Evolutionary conservation across 2,888 invertebrate species (phyloP), one percentile per base, ranked within the genome.

Genomic region (Apotomis capreana): DNA sequence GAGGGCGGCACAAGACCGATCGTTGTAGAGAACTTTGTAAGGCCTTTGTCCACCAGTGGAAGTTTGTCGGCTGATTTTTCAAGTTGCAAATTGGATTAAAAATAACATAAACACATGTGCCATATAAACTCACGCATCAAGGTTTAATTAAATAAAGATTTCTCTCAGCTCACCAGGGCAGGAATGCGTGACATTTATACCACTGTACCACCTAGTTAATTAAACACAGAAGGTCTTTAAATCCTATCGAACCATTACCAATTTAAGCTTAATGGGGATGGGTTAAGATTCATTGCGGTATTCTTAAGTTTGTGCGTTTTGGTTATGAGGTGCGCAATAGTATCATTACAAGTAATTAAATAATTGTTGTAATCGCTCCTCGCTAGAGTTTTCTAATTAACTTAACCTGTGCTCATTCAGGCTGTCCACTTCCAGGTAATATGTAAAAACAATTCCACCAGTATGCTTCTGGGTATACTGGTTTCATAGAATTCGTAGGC

Each of bases 141-240:
- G 44, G 40, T 60, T 60, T 60, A 60, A 60, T 60, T 60, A 60
- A 44, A 44, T 44, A 60, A 46, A 60, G 40, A 60, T 60, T 44
- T 26, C 57, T 57, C 46, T 5, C 61, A 26, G 26, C 49, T 12
- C 3, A 49, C 49, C 6, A 12, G 60, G 3, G 44, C 26, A 15
- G 10, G 40, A n/a, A 40, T 13, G 10, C 37, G 13, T 60, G 60
- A 60, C 60, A 60, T 60, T 60, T 60, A 60, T 61, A 61, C 26
- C 49, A 46, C 61, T 57, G 12, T 5, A 9, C 49, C 49, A 9
- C 9, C 49, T 9, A 9, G 49, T 12, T 12, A 3, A 10, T 15
- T 57, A 36, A 5, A 36, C 36, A 57, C 3, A 12, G 12, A 57
- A 37, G 12, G 5, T 9, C n/a, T 12, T 49, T 12, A 36, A 26